Evolutionary conservation across 2,113 vertebrate species (phyloP), one percentile per base, ranked within the genome.

Genomic region (Sander lucioperca): DNA sequence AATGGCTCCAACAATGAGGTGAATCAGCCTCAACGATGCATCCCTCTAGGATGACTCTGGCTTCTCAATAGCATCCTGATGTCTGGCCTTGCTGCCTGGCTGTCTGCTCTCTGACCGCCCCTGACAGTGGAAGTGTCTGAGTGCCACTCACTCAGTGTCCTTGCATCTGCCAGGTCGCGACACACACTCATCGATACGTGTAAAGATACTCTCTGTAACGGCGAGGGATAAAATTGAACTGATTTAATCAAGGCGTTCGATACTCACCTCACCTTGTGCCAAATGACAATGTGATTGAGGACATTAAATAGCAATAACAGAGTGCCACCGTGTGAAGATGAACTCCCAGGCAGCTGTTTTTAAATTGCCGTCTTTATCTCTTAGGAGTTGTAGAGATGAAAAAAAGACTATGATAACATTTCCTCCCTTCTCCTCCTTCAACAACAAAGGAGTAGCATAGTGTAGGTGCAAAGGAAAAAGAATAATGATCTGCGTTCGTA

Each of bases 231-330:
- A 86, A 90, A 83, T 69, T 77, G 69, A 86, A 85, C 90, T 76
- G 81, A 92, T 92, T 88, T 87, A 91, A 91, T 91, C 84, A 88
- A 82, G 77, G 27, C 59, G 21, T 76, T 90, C 88, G 51, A 91
- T 88, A 79, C 80, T 39, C 69, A 79, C 56, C 85, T 91, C 86
- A 84, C 81, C 91, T 90, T 87, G 87, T 89, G 87, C 87, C 86
- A 91, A 86, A 90, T 82, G 86, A 90, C 92, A 92, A 81, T 77
- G 82, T 86, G 81, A 91, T 82, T 75, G 87, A 88, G 86, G 93
- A 85, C 84, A 81, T 92, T 88, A 89, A 93, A 85, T 25, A 62
- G 76, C 68, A 84, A 85, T 76, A 82, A 84, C 66, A 80, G 80
- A 84, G 73, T 61, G 75, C 25, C 58, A 62, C 74, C 11, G 48